Conservation (phyloP, 2,888 invertebrate genomes). For the Meta bourneti region DNA sequence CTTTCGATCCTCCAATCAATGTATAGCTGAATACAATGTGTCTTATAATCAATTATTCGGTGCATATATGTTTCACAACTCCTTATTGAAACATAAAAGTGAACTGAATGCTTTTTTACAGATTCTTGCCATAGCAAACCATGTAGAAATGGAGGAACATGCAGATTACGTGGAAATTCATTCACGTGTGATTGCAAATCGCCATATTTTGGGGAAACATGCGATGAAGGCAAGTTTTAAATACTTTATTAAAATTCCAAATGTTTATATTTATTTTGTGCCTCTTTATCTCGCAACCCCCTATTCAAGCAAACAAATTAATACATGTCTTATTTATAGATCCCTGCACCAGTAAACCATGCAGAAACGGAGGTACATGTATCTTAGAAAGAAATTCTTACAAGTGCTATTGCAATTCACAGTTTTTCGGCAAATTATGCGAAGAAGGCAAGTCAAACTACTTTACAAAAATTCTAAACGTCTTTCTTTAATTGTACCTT, state of each 20-base stretch:
- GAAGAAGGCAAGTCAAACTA: neutral
- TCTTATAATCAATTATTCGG: no score
- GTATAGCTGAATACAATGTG: no score
- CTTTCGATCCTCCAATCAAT: no score
- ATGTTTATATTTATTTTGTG: neutral
- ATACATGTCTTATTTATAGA: neutral
- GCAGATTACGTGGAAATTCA: neutral
- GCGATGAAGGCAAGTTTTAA: conserved; percentile 5
- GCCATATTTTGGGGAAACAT: conserved; percentile 4
- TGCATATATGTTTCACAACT: no score
- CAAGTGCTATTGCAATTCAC: conserved; percentile 3
- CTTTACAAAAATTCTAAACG: neutral
- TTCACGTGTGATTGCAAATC: conserved; percentile 15
- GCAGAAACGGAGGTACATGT: conserved; percentile 12
- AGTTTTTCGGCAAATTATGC: conserved; percentile 1
- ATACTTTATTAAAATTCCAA: neutral
- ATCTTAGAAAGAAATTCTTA: neutral
- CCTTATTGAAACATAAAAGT: no score
- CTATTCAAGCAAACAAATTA: neutral
- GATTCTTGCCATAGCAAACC: conserved; percentile 17
- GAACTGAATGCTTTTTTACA: neutral
- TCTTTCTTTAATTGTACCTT: neutral
- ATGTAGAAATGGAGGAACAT: conserved; percentile 37
- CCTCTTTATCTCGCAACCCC: neutral
- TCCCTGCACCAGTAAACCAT: conserved; percentile 15